Conservation (phyloP, 2,888 invertebrate genomes). For the Amaurobius ferox region DNA sequence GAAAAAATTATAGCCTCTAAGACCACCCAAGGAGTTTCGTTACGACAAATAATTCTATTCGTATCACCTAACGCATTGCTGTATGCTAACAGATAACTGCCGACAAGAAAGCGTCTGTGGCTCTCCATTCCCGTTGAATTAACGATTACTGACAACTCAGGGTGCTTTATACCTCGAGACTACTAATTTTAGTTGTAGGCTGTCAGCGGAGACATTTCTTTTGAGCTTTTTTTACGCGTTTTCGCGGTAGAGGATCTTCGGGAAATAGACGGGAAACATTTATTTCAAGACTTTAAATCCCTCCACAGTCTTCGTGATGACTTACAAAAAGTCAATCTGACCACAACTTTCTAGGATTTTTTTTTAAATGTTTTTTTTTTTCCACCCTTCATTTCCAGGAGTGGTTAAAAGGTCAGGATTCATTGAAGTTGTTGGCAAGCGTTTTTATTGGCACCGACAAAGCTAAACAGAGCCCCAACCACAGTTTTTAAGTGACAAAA, state of each 20-base stretch:
- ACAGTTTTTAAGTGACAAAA: too few relatives aligned
- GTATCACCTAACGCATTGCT: neutral
- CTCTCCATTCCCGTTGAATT: slow-evolving; percentile 33
- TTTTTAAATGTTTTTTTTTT: neutral
- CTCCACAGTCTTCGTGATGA: neutral
- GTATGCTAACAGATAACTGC: neutral
- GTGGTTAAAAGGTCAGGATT: neutral
- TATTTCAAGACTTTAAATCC: slow-evolving; percentile 38
- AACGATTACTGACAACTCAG: slow-evolving; percentile 31
- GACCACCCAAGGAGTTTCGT: neutral
- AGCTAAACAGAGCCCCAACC: too few relatives aligned
- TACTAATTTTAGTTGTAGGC: slow-evolving; percentile 53
- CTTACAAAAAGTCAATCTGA: slow-evolving; percentile 9
- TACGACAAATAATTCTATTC: neutral
- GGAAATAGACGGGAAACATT: slow-evolving; percentile 8
- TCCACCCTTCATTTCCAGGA: neutral
- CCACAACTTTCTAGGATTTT: slow-evolving; percentile 11
- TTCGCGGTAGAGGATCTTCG: neutral
- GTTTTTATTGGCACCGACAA: too few relatives aligned
- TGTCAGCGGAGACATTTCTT: slow-evolving; percentile 44
- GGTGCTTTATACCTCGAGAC: slow-evolving; percentile 33
- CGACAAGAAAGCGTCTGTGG: neutral
- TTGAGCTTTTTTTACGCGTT: neutral
- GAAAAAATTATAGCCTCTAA: neutral
- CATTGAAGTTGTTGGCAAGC: neutral